Percentiles rank a stretch among this genome's conserved stretches.
Evolutionary conservation across 2,113 vertebrate species (phyloP).

Genomic region (Cariama cristata): DNA sequence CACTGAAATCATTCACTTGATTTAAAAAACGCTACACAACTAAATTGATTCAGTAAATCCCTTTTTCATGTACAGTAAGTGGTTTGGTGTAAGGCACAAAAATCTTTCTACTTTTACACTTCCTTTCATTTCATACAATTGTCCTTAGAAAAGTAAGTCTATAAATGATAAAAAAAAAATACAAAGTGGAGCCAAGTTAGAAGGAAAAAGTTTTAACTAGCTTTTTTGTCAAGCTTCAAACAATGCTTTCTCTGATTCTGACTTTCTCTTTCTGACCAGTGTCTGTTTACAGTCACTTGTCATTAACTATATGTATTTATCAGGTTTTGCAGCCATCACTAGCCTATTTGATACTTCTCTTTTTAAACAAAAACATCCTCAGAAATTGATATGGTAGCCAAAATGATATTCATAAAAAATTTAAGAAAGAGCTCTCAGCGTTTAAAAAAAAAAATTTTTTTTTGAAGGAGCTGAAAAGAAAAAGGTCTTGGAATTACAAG

Average conservation of each 20-base stretch:
- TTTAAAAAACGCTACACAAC: slow-evolving; percentile 71
- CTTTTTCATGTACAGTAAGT: slow-evolving; percentile 74
- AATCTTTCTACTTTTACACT: slow-evolving; percentile 69
- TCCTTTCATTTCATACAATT: slow-evolving; percentile 74
- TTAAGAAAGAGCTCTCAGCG: slow-evolving; percentile 84
- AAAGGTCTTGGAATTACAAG: slow-evolving; percentile 79
- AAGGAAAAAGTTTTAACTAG: slow-evolving; percentile 65
- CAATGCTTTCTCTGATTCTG: slow-evolving; percentile 60
- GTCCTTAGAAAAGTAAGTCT: slow-evolving; percentile 64
- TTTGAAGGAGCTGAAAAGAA: slow-evolving; percentile 78
- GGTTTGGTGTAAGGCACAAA: slow-evolving; percentile 66
- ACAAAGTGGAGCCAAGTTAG: slow-evolving; percentile 59
- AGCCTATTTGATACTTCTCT: slow-evolving; percentile 71
- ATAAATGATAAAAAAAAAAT: slow-evolving; percentile 58
- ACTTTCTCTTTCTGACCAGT: slow-evolving; percentile 40
- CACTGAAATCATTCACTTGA: slow-evolving; percentile 67
- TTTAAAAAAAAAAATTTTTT: slow-evolving; percentile 75
- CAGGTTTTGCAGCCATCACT: background rate
- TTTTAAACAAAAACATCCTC: slow-evolving; percentile 83
- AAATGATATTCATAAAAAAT: slow-evolving; percentile 91
- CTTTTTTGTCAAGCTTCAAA: slow-evolving; percentile 64
- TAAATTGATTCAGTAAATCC: slow-evolving; percentile 72
- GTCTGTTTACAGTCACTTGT: slow-evolving; percentile 61
- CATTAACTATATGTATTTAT: slow-evolving; percentile 37
- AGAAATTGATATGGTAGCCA: slow-evolving; percentile 80